Evolutionary conservation across 2,888 invertebrate genomes (phyloP), one percentile per base, ranked within the genome.

Genomic region (Lasius fuliginosus): DNA sequence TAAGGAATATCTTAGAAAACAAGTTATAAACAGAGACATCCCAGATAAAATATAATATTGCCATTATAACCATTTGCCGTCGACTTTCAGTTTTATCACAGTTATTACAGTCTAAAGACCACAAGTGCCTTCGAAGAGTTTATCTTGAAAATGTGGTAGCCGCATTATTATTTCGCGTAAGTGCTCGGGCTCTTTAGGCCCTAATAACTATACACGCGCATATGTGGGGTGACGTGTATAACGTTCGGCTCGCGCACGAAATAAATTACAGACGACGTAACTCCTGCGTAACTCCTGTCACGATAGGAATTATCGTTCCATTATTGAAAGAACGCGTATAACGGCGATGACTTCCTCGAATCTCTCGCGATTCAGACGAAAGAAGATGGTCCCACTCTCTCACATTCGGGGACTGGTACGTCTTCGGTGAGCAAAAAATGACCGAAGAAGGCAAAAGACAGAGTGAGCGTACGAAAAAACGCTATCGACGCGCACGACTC

Each of bases 401-500:
- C n/a, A 58, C 33, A 30, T 12, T 15, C 27, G 27, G 11, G 9
- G 40, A 71, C 18, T 8, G 46, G 30, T 23, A 4, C 36, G 6
- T 65, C 27, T 68, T 77, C 15, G 40, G 18, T 36, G 18, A 18
- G n/a, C 53, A 67, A 53, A 53, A 67, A 77, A 56, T 27, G 27
- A n/a, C 5, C 53, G 53, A 56, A n/a, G 18, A 67, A 40, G 76
- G 12, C 27, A 40, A 30, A 56, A 76, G 36, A 53, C 40, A 36
- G 27, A 5, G 15, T 42, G n/a, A 46, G 11, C 15, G 46, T n/a
- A 65, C 40, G 27, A 27, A 33, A 46, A 42, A 84, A 85, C 68
- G 77, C 83, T 40, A 68, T 64, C 76, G 64, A 71, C 79, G 69
- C 83, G 86, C 75, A 75, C 49, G 69, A 53, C 56, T 74, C 65